Conservation (phyloP, 2,113 vertebrate genomes). For the Leptosomus discolor region DNA sequence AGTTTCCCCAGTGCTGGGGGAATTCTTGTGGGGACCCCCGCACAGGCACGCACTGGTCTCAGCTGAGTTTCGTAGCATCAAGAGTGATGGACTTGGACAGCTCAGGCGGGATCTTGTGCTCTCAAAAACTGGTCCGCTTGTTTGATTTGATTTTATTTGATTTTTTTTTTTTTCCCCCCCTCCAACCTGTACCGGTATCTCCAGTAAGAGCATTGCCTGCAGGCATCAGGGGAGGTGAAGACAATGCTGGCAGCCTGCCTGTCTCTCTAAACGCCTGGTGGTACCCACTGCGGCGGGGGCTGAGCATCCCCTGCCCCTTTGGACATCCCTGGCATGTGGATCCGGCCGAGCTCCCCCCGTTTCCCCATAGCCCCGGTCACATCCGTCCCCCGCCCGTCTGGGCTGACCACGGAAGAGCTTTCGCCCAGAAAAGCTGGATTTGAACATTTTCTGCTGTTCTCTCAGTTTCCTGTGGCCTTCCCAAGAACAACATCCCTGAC, state of each 20-base stretch:
- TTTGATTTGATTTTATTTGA: neutral
- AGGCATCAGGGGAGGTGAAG: neutral
- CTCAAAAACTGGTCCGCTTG: neutral
- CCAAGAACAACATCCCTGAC: slow-evolving; percentile 65
- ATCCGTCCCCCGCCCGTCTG: neutral
- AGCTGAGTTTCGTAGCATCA: neutral
- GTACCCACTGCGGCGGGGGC: neutral
- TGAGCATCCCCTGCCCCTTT: neutral
- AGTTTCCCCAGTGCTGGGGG: neutral
- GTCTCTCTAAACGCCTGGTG: neutral
- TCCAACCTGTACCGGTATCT: neutral
- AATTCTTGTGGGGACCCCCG: neutral
- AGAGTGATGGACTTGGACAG: neutral
- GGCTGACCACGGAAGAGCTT: neutral
- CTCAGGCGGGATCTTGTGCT: neutral
- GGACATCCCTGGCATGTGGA: rapidly evolving
- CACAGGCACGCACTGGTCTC: neutral
- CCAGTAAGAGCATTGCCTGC: neutral
- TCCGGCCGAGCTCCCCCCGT: neutral
- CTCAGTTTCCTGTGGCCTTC: slow-evolving; percentile 47
- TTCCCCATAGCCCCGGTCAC: neutral
- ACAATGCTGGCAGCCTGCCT: neutral
- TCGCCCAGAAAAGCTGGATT: slow-evolving; percentile 7
- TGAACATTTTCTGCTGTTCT: slow-evolving; percentile 44
- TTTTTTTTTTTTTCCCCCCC: neutral